Evolutionary conservation across 2,113 vertebrate genomes (phyloP).

Genomic region (Pontoporia blainvillei): DNA sequence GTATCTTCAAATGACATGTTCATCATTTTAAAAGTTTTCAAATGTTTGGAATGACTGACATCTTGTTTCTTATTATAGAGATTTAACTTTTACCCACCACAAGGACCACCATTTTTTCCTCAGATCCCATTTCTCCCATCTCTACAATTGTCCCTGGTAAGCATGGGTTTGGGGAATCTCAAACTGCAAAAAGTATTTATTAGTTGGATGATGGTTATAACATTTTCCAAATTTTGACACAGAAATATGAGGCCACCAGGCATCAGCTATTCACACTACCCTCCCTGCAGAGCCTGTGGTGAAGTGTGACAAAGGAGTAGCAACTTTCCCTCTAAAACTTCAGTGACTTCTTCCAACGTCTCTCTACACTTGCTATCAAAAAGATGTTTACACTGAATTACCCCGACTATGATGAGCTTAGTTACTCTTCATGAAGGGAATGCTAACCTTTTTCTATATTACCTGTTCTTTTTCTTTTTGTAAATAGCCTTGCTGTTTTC

Average conservation of each 20-base stretch:
- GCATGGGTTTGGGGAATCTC: neutral
- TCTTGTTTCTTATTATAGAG: conserved; percentile 33
- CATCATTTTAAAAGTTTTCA: neutral
- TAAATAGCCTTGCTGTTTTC: neutral
- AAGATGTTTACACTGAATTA: neutral
- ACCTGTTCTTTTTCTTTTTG: neutral
- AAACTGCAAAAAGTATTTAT: neutral
- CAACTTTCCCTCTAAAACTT: neutral
- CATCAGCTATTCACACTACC: neutral
- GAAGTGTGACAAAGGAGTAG: neutral
- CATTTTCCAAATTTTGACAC: neutral
- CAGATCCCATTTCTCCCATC: neutral
- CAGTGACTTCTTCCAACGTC: neutral
- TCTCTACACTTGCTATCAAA: neutral
- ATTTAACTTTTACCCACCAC: conserved; percentile 28
- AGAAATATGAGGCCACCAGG: neutral
- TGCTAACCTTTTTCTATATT: neutral
- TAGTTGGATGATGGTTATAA: neutral
- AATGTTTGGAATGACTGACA: neutral
- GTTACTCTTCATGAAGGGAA: neutral
- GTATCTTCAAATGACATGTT: neutral
- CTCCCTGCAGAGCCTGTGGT: neutral
- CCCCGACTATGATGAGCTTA: neutral
- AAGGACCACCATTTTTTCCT: conserved; percentile 25
- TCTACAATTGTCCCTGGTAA: conserved; percentile 41